Base-by-base conservation (phyloP, 2,888 invertebrate species). In the Erebia aethiops region DNA sequence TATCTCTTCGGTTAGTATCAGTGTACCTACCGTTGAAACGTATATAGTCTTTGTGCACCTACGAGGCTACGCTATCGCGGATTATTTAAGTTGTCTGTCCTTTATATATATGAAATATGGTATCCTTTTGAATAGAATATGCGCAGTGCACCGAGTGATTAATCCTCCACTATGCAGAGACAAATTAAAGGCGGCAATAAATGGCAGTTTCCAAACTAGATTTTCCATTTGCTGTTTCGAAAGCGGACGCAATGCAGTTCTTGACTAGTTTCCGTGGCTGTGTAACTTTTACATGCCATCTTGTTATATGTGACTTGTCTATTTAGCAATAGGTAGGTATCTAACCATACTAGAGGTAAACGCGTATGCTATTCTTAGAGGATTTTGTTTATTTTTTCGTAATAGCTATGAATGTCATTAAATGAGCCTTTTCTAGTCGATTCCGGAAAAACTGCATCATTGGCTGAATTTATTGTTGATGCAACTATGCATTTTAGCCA, bases 211-310 rank as follows among this genome's bases (percentile, higher is more conserved):
- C 69, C 75, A 76, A 78, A 79, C 77, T 63, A 72, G 77, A 80
- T 81, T 80, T 80, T 80, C 77, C 76, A 67, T 74, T 35, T 71
- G 75, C 77, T 77, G 78, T 87, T 89, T 89, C 82, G 88, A 89
- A 90, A 90, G 86, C 81, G 77, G 82, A 81, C 80, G 81, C 77
- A 82, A 82, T 85, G 84, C 80, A 83, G 84, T 83, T 84, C 84
- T 74, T 71, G 71, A 72, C 74, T 64, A 72, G 75, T 75, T 73
- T 73, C 64, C 69, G 63, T 67, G 62, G 49, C 65, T 61, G 64
- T 66, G 49, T 64, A 65, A 70, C 70, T 65, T 74, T 70, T 63
- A 70, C 63, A 41, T 61, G 57, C 41, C 67, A 52, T 67, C 64
- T 70, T 26, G 69, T 21, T 68, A 56, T 51, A 46, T 64, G 60